Percentiles rank a stretch among this genome's conserved stretches.
These are phyloP conservation scores for Crypturellus undulatus DNA, from an alignment of 2,113 vertebrate species.

Conservation along the genomic window DNA sequence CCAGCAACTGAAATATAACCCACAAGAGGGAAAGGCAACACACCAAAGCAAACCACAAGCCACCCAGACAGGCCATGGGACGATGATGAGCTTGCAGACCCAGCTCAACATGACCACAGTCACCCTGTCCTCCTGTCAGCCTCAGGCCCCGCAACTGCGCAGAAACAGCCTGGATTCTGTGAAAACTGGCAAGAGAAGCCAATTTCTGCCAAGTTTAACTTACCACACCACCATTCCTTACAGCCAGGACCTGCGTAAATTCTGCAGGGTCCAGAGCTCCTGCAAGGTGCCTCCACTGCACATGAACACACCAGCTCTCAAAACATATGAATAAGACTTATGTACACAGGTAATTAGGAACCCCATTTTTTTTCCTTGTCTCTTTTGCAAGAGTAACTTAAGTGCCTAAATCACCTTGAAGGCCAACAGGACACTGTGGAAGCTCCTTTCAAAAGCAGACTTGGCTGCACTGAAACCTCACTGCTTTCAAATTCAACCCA, in stretches of 20 bases:
- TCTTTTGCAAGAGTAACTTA: neutral
- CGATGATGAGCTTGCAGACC: neutral
- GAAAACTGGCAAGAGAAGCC: neutral
- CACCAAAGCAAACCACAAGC: neutral
- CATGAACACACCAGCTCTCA: neutral
- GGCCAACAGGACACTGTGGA: neutral
- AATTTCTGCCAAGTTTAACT: neutral
- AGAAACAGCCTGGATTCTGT: neutral
- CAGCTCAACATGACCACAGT: accelerated
- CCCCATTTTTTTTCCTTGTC: neutral
- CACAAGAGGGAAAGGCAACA: neutral
- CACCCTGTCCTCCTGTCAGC: neutral
- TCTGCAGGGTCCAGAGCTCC: neutral
- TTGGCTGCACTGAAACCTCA: neutral
- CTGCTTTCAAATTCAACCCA: neutral
- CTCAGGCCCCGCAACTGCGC: accelerated
- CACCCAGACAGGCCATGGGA: neutral
- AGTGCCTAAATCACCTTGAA: neutral
- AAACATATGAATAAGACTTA: neutral
- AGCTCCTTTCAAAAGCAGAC: neutral
- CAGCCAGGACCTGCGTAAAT: neutral
- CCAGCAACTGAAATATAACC: neutral
- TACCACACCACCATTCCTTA: neutral
- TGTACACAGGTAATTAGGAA: neutral
- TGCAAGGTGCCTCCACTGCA: neutral